Evolutionary conservation across 2,888 invertebrate genomes (phyloP).

Genomic region (Drosophila lacicola): DNA sequence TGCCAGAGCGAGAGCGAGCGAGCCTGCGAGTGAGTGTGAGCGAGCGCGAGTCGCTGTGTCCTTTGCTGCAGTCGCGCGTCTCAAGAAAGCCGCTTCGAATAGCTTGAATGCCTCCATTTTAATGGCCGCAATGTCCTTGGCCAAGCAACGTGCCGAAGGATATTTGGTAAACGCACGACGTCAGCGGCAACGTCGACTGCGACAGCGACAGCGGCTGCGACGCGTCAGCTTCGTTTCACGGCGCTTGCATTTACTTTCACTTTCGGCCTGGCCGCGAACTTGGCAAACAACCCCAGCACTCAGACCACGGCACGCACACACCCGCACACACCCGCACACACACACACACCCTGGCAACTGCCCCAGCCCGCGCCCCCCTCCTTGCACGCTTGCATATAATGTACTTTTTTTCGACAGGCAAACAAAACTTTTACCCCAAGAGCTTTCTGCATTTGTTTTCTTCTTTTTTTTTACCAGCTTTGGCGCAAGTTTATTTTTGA

Average conservation of each 20-base stretch:
- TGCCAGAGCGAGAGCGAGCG: constrained; percentile 11
- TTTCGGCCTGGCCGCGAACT: constrained; percentile 67
- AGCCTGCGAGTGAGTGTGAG: constrained; percentile 17
- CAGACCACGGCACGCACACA: neutral
- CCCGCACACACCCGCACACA: neutral
- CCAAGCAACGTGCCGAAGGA: constrained; percentile 82
- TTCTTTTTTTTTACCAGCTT: constrained; percentile 23
- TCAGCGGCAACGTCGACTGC: constrained; percentile 24
- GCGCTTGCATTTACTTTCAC: constrained; percentile 78
- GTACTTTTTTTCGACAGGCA: constrained; percentile 57
- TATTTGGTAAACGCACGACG: constrained; percentile 63
- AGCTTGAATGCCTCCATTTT: constrained; percentile 76
- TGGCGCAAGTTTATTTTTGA: constrained; percentile 73
- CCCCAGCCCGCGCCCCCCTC: neutral
- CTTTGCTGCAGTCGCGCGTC: constrained; percentile 58
- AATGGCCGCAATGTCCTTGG: constrained; percentile 85
- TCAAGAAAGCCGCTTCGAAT: constrained; percentile 61
- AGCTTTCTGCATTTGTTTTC: constrained; percentile 75
- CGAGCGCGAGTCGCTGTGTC: constrained; percentile 33
- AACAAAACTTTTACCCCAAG: constrained; percentile 72
- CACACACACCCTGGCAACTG: constrained; percentile 8
- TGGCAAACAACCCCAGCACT: constrained; percentile 61
- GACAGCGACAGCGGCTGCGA: constrained; percentile 23
- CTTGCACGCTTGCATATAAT: constrained; percentile 75
- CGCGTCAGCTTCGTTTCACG: constrained; percentile 50